phyloP scores from a whole-genome alignment of 1,140 invertebrate genomes.

The Bilobella aurantiaca region DNA sequence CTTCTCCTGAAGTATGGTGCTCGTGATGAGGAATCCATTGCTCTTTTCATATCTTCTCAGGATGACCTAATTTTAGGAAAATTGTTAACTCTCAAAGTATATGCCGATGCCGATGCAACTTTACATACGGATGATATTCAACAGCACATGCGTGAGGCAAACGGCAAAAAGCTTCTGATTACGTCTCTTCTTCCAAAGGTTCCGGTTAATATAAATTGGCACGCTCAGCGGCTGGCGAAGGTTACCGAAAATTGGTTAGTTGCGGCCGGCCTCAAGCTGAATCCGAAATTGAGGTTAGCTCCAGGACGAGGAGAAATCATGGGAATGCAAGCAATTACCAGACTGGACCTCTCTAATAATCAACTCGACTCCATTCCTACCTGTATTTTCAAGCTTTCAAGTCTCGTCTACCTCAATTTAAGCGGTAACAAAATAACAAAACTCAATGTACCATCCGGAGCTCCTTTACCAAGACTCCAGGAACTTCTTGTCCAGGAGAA shows the following conservation, averaged over 20 bases:
- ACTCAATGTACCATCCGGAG: conserved; percentile 45
- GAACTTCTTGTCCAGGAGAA: conserved; percentile 85
- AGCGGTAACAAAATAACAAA: conserved; percentile 76
- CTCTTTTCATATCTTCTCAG: conserved; percentile 57
- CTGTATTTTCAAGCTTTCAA: conserved; percentile 57
- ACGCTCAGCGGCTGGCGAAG: conserved; percentile 62
- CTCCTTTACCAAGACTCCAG: conserved; percentile 58
- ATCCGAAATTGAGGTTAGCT: conserved; percentile 64
- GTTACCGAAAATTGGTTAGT: conserved; percentile 67
- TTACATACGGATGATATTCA: not conserved
- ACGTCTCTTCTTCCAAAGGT: conserved; percentile 67
- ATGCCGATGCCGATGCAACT: conserved; percentile 31
- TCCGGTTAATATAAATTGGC: conserved; percentile 91
- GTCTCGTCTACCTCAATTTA: conserved; percentile 63
- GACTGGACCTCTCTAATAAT: conserved; percentile 88
- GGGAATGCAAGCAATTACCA: conserved; percentile 77
- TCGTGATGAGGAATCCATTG: conserved; percentile 71
- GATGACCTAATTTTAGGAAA: conserved; percentile 64
- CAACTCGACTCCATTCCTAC: conserved; percentile 66
- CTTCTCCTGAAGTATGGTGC: conserved; percentile 76
- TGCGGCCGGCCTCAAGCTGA: conserved; percentile 69
- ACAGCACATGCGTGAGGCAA: not conserved
- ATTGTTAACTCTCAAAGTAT: conserved; percentile 58
- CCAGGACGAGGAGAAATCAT: conserved; percentile 54
- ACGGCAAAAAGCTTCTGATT: conserved; percentile 30